Percentiles rank a stretch among this genome's conserved stretches.
These are phyloP conservation scores for Melolontha melolontha DNA, from an alignment of 2,888 invertebrate genomes.

Conservation along the genomic window DNA sequence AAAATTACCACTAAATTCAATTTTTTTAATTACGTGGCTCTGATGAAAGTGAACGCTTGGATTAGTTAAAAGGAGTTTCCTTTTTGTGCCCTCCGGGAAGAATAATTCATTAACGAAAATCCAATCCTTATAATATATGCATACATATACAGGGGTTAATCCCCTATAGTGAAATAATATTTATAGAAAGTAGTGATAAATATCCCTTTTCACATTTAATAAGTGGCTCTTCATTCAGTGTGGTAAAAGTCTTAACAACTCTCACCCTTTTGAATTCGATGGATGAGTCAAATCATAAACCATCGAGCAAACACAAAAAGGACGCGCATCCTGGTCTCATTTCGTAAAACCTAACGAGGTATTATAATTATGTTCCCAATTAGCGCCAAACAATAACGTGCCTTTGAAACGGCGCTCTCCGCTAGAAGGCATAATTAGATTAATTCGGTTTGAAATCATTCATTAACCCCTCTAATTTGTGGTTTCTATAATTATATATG, in stretches of 20 bases:
- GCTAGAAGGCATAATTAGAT: conserved; percentile 44
- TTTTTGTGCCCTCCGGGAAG: too few species aligned
- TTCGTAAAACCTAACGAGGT: conserved; percentile 40
- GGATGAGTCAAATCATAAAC: conserved; percentile 20
- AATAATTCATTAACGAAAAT: too few species aligned
- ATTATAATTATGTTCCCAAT: conserved; percentile 41
- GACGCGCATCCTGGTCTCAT: conserved; percentile 22
- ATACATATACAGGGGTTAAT: neutral
- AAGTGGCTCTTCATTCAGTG: conserved; percentile 4
- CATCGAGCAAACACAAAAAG: conserved; percentile 31
- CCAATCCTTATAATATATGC: too few species aligned
- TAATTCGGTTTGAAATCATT: conserved; percentile 43
- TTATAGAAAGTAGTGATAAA: conserved; percentile 24
- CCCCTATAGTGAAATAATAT: conserved; percentile 8
- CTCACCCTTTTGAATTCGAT: conserved; percentile 1
- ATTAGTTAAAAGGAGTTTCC: too few species aligned
- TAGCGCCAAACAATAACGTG: conserved; percentile 40
- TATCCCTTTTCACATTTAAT: conserved; percentile 30
- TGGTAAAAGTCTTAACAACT: conserved; percentile 8
- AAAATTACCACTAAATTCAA: too few species aligned
- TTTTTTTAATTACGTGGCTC: too few species aligned
- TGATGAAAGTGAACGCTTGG: too few species aligned
- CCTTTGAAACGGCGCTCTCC: conserved; percentile 34
- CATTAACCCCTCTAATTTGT: conserved; percentile 38
- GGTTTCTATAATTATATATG: conserved; percentile 37